These are phyloP conservation scores for Coecobrya sp. DNA, from an alignment of 2,888 invertebrate species.

Conservation along the genomic window DNA sequence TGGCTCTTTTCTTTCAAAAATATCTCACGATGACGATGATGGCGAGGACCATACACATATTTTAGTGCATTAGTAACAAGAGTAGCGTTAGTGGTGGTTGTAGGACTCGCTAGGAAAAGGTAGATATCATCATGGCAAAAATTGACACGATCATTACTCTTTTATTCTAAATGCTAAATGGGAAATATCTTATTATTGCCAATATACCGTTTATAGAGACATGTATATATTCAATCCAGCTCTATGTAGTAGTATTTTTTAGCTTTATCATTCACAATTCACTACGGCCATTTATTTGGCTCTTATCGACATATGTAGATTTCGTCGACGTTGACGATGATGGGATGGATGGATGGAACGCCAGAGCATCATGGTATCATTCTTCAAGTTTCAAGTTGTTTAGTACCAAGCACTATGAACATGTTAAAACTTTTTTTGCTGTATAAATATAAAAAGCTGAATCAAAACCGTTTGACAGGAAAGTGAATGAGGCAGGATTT, in stretches of 20 bases:
- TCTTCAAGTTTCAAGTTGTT: no score
- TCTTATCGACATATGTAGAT: slow-evolving; percentile 35
- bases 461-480: slow-evolving; percentile 24
- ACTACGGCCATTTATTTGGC: slow-evolving; percentile 9
- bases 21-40: not conserved
- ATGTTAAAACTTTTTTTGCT: slow-evolving; percentile 49
- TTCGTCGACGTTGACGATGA: slow-evolving; percentile 6
- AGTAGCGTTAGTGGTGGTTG: not conserved
- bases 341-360: slow-evolving; percentile 7
- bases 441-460: slow-evolving; percentile 20
- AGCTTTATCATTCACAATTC: not conserved
- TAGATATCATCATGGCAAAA: slow-evolving; percentile 43
- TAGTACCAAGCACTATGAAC: not conserved
- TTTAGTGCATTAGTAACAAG: not conserved
- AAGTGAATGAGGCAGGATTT: slow-evolving; percentile 65
- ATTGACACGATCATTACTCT: slow-evolving; percentile 77
- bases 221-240: not conserved
- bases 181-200: slow-evolving; percentile 29
- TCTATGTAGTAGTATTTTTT: not conserved
- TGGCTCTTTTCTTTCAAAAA: slow-evolving; percentile 24
- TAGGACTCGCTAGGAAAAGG: not conserved
- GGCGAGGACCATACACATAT: not conserved
- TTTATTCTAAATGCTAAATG: slow-evolving; percentile 5
- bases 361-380: not conserved
- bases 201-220: not conserved